Percentiles rank a stretch among this genome's conserved stretches.
Evolutionary conservation across 2,113 vertebrate genomes (phyloP).

Genomic region (Thunnus thynnus): DNA sequence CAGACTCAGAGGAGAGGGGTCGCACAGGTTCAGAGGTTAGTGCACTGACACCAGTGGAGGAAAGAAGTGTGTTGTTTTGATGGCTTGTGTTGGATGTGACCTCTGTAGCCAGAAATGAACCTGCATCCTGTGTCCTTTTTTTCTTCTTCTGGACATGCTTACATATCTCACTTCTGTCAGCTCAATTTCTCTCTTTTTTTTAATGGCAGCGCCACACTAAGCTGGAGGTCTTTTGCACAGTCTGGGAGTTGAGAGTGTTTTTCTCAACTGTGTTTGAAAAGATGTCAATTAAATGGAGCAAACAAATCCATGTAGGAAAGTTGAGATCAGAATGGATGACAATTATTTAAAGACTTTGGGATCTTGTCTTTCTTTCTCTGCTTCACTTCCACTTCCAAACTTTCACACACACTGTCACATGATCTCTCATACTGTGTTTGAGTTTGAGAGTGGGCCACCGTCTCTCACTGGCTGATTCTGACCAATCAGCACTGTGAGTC

Average conservation of each 20-base stretch:
- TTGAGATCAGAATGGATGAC: no score
- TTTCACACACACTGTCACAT: conserved; percentile 49
- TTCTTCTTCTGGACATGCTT: background rate
- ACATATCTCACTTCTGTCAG: conserved; percentile 10
- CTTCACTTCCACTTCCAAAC: background rate
- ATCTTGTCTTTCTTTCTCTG: conserved; percentile 5
- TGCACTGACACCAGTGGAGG: background rate
- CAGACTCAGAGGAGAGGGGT: conserved; percentile 14
- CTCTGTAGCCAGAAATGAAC: conserved; percentile 3
- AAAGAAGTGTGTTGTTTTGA: conserved; percentile 9
- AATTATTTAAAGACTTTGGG: background rate
- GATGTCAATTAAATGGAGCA: background rate
- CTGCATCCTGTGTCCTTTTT: background rate
- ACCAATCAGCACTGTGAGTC: conserved; percentile 62
- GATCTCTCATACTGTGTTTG: conserved; percentile 47
- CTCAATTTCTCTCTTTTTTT: background rate
- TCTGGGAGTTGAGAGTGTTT: background rate
- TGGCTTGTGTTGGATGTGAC: conserved; percentile 17
- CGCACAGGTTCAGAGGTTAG: conserved; percentile 23
- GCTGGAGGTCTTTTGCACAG: background rate
- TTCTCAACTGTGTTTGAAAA: background rate
- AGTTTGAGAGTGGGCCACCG: conserved; percentile 54
- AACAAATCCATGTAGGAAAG: background rate
- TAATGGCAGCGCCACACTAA: background rate
- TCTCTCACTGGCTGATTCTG: conserved; percentile 55